Evolutionary conservation across 1,140 invertebrate genomes (phyloP), one percentile per base, ranked within the genome.

Genomic region (Drosophila tropicalis): DNA sequence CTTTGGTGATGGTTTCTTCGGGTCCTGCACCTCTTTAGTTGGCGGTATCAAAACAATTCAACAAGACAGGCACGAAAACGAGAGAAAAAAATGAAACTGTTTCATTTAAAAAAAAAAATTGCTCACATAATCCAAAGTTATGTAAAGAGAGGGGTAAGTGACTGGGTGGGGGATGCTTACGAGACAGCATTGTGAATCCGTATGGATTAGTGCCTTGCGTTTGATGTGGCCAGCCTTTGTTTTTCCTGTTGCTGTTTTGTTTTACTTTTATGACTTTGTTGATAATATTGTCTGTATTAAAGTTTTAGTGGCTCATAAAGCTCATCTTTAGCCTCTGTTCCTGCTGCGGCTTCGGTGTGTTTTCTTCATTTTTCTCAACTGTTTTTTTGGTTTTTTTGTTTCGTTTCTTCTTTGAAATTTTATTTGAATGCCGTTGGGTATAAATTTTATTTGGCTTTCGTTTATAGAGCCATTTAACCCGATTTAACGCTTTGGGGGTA

Each of bases 221-320:
- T 76, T 76, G 65, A 76, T 76, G 73, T 76, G 73, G 75, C 60
- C 60, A 55, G 54, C 51, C 4, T 67, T 58, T 54, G 44, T 51
- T 51, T 51, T 51, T 51, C 17, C 44, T 63, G 57, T 62, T 67
- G 36, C 58, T 62, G 54, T 62, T 39, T 63, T 67, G 32, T 44
- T 56, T 64, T 61, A 55, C 67, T 81, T 76, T 86, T 79, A 82
- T 68, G 72, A 66, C 66, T 68, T 77, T 77, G 73, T 76, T 76
- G 44, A 51, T 51, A 51, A 51, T 51, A 51, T 51, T 51, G 73
- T 56, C 12, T 62, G 63, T 67, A 76, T 76, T 73, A 71, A 85
- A 71, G 62, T 79, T 73, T 78, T 51, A 58, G 63, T 25, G 69
- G 40, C 56, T 66, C 62, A 67, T 66, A 76, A 76, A 76, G 69